Conservation (phyloP, 23 tunicate species). For the Diplosoma virens region DNA sequence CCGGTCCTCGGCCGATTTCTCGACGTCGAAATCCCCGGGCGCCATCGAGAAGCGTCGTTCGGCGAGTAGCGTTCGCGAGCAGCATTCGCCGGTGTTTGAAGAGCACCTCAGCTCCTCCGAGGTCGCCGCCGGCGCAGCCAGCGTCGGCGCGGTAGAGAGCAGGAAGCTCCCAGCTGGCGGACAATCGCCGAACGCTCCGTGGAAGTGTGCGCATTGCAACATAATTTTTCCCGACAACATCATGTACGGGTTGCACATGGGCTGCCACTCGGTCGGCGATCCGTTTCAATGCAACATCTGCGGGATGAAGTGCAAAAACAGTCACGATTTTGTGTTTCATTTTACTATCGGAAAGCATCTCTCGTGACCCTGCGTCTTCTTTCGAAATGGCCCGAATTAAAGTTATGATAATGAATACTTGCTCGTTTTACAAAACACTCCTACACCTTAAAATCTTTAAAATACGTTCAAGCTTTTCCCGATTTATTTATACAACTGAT, state of each 20-base stretch:
- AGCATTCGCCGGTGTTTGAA: slow-evolving; percentile 7
- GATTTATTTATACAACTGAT: no score
- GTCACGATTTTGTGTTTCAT: slow-evolving; percentile 63
- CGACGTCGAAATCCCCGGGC: background rate
- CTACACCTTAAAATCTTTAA: no score
- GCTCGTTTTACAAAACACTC: no score
- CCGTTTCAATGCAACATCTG: slow-evolving; percentile 56
- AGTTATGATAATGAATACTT: no score
- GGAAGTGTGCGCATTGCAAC: slow-evolving; percentile 63
- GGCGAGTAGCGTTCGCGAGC: no score
- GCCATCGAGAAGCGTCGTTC: slow-evolving; percentile 2
- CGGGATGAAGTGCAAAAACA: slow-evolving; percentile 32
- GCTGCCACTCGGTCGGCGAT: slow-evolving; percentile 53
- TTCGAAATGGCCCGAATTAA: no score
- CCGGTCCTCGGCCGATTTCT: background rate
- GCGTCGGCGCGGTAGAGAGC: no score
- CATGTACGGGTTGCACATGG: slow-evolving; percentile 72
- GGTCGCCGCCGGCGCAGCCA: background rate
- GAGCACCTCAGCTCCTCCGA: background rate
- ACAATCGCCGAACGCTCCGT: background rate
- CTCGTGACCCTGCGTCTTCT: background rate
- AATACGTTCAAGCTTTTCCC: no score
- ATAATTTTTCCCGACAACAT: slow-evolving; percentile 75
- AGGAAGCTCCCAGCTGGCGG: no score
- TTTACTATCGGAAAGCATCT: slow-evolving; percentile 54